These are phyloP conservation scores for Orius insidiosus DNA, from an alignment of 1,140 invertebrate species.

Conservation along the genomic window DNA sequence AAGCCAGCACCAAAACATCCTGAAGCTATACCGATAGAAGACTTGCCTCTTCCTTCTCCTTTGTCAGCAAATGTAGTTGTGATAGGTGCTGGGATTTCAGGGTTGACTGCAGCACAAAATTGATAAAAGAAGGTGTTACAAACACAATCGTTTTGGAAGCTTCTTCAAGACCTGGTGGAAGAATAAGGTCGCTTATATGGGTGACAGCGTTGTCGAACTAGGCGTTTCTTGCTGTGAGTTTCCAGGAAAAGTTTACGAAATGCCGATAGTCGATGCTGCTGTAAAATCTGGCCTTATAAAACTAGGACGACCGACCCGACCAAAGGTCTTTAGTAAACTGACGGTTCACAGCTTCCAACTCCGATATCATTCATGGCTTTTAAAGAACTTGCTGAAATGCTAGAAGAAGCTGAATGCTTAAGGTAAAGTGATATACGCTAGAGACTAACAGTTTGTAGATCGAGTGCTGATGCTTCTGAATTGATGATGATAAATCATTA, in stretches of 20 bases:
- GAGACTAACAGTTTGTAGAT: too few relatives aligned
- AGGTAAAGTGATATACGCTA: too few relatives aligned
- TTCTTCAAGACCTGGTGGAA: background rate
- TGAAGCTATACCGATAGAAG: too few relatives aligned
- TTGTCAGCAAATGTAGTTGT: too few relatives aligned
- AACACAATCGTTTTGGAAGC: too few relatives aligned
- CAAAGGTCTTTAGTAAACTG: constrained; percentile 5
- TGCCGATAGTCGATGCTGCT: background rate
- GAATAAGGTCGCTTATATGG: constrained; percentile 1
- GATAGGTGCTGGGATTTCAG: too few relatives aligned
- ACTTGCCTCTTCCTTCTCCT: too few relatives aligned
- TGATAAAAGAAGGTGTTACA: too few relatives aligned
- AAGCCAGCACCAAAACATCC: too few relatives aligned
- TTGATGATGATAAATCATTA: too few relatives aligned
- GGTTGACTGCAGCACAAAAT: too few relatives aligned
- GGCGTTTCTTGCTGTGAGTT: background rate
- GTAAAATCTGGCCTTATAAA: background rate
- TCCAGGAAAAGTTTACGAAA: background rate
- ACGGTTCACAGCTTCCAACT: background rate
- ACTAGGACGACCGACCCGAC: background rate
- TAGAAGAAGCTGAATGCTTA: constrained; percentile 1
- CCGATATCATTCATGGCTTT: constrained; percentile 5
- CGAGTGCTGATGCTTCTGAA: constrained; percentile 34
- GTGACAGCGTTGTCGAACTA: constrained; percentile 2
- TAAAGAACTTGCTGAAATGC: constrained; percentile 5